phyloP scores from a whole-genome alignment of 2,888 invertebrate species.

The Caenorhabditis sp. region DNA sequence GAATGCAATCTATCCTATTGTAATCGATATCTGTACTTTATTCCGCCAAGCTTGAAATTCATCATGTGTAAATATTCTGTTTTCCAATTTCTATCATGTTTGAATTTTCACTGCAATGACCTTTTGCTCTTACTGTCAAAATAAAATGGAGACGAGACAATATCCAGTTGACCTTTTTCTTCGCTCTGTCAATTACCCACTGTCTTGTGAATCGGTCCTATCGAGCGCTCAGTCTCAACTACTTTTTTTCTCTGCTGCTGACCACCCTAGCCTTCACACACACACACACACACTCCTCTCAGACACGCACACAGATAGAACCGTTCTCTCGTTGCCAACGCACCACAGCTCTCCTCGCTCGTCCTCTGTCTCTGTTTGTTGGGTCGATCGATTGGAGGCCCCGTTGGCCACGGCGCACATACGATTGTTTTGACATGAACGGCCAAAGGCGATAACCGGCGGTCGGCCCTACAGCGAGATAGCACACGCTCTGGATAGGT shows the following conservation, averaged over 20 bases:
- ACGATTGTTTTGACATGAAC: constrained; percentile 62
- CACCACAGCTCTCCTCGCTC: constrained; percentile 41
- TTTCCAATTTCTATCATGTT: neutral
- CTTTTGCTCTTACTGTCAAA: constrained; percentile 4
- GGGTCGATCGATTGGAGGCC: constrained; percentile 46
- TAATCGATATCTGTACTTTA: too few species aligned
- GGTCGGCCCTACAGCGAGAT: constrained; percentile 26
- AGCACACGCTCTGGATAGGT: constrained; percentile 39
- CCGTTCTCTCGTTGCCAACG: constrained; percentile 60
- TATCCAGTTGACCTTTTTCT: constrained; percentile 8
- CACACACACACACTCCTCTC: neutral
- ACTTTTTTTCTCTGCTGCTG: constrained; percentile 59
- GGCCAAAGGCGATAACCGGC: constrained; percentile 48
- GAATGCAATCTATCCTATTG: too few species aligned
- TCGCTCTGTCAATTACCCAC: constrained; percentile 1
- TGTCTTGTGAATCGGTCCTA: constrained; percentile 41
- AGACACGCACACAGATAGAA: constrained; percentile 3
- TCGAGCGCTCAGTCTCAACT: constrained; percentile 42
- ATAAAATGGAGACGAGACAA: constrained; percentile 18
- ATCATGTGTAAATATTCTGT: too few species aligned
- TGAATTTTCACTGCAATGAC: neutral
- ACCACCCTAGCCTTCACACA: neutral
- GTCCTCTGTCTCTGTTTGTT: constrained; percentile 45
- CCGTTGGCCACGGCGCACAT: constrained; percentile 33
- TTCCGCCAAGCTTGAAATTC: too few species aligned